Evolutionary conservation across 2,888 invertebrate genomes (phyloP), one percentile per base, ranked within the genome.

Genomic region (Mellilla xanthometata): DNA sequence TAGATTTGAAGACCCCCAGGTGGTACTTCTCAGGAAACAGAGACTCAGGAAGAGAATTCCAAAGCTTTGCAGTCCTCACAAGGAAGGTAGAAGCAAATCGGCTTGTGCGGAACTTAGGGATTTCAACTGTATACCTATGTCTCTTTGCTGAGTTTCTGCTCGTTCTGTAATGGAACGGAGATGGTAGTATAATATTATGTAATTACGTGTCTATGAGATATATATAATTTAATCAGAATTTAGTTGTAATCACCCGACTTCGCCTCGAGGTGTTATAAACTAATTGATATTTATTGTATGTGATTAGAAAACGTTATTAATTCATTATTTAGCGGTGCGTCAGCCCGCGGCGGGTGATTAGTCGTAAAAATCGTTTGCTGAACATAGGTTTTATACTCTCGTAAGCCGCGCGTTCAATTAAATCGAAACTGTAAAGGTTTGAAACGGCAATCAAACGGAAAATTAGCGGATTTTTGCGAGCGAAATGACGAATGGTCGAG

Each of bases 401-500:
- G 28, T 40, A 44, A 45, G 49, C 27, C 31, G 12, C 30, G 28
- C 23, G 38, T 33, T 49, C 46, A 42, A 43, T 49, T 52, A 46
- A 40, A 40, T 35, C 38, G 43, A 35, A 30, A 45, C 24, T 41
- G 30, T 41, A 35, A 50, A 48, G 8, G 1, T 8, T 24, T n/a
- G n/a, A 8, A 44, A 34, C 39, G 42, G 40, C 35, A 43, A 51
- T 49, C 39, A 50, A 49, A 33, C 39, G 49, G 40, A 42, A 46
- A 42, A 48, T 45, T 46, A 36, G 35, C 39, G 40, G 27, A 22
- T 39, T 51, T 49, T 41, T 48, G 54, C 46, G 51, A 40, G 24
- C 24, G 9, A 36, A 45, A 43, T 54, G 49, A 49, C 44, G 46
- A 38, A 53, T 34, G 44, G n/a, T n/a, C n/a, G n/a, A n/a, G n/a